phyloP scores from a whole-genome alignment of 2,797 vertebrate genomes.

The Sandelia bainsii region DNA sequence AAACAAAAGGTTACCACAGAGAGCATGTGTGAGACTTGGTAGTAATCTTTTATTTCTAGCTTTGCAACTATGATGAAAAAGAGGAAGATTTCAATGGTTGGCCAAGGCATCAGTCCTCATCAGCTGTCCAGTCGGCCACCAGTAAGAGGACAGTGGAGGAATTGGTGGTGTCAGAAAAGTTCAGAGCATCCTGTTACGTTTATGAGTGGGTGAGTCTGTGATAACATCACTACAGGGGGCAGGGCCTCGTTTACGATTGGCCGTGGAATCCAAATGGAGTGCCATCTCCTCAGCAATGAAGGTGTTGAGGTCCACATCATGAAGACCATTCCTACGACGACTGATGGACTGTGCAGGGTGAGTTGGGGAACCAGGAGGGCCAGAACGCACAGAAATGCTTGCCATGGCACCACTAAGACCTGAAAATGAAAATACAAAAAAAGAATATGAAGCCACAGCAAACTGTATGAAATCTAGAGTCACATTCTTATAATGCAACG shows the following conservation, averaged over 20 bases:
- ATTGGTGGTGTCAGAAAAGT: constrained; percentile 57
- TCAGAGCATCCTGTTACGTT: constrained; percentile 99
- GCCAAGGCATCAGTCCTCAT: constrained; percentile 74
- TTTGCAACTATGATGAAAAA: constrained; percentile 81
- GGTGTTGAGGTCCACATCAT: constrained; percentile 99
- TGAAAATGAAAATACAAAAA: constrained; percentile 54
- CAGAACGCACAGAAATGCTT: constrained; percentile 98
- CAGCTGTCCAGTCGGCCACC: constrained; percentile 73
- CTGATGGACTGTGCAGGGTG: constrained; percentile 90
- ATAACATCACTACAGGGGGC: constrained; percentile 98
- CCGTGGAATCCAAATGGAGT: constrained; percentile 96
- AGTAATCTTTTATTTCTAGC: constrained; percentile 83
- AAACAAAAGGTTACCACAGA: constrained; percentile 34
- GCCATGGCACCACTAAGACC: constrained; percentile 99
- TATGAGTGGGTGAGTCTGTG: constrained; percentile 99
- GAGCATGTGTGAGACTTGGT: constrained; percentile 57
- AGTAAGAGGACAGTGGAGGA: constrained; percentile 63
- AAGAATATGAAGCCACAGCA: neutral
- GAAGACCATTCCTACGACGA: constrained; percentile 98
- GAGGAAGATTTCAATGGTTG: constrained; percentile 70
- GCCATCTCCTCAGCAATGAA: constrained; percentile 99
- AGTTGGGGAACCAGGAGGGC: constrained; percentile 96
- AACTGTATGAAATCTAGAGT: neutral
- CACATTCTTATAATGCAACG: neutral
- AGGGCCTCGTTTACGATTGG: constrained; percentile 95